A percentile compares a stretch with the other conserved stretches of the same genome.
Evolutionary conservation across 2,888 invertebrate species (phyloP).

Genomic region (Brachyopa scutellaris): DNA sequence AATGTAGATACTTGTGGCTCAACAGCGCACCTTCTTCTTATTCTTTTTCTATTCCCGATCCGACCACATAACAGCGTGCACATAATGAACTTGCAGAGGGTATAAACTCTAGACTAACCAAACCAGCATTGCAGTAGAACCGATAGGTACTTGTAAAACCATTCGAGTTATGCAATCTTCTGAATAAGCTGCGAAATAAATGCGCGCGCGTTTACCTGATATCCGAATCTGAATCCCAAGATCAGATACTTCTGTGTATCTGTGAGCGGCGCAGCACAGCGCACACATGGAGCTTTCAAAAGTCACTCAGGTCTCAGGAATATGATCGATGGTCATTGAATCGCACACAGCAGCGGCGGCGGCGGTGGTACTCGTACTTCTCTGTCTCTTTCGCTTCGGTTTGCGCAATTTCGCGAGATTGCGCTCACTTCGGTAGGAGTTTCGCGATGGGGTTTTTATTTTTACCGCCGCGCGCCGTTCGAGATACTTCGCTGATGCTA

Average conservation of each 20-base stretch:
- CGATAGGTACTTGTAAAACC: constrained; percentile 15
- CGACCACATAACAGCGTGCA: constrained; percentile 50
- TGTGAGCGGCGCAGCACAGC: neutral
- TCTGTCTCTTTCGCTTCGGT: constrained; percentile 27
- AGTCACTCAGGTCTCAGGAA: constrained; percentile 64
- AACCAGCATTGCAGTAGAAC: constrained; percentile 35
- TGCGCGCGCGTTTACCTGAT: constrained; percentile 44
- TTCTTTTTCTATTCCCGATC: constrained; percentile 30
- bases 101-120: constrained; percentile 20
- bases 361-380: neutral
- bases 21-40: constrained; percentile 45
- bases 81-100: constrained; percentile 65
- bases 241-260: constrained; percentile 28
- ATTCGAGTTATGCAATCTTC: constrained; percentile 59
- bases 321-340: constrained; percentile 68
- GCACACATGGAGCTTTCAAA: constrained; percentile 22
- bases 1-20: too few relatives aligned
- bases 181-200: constrained; percentile 55
- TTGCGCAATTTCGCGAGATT: constrained; percentile 63
- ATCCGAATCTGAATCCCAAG: too few relatives aligned
- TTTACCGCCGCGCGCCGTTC: neutral
- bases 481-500: constrained; percentile 23
- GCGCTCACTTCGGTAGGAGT: constrained; percentile 22
- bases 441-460: too few relatives aligned
- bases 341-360: constrained; percentile 29